Base-by-base conservation (phyloP, 2,797 vertebrate genomes). In the Aplochiton taeniatus region DNA sequence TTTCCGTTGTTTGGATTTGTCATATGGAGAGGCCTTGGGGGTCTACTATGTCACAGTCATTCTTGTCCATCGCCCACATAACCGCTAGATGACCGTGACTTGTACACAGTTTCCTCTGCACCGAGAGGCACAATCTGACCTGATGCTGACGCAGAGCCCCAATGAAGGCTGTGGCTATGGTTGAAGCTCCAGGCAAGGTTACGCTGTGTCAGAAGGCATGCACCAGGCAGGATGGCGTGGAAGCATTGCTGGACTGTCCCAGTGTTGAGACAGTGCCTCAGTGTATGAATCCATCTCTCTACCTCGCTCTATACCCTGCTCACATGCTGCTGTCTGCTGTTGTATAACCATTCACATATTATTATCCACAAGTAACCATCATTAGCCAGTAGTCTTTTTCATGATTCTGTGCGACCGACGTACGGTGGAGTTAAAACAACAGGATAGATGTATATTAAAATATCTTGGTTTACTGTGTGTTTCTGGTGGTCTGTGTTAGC, bases 311-410 rank as follows among this genome's bases (percentile, higher is more conserved):
- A 75, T 69, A 76, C 68, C 73, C 60, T 53, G 71, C 72, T 80
- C 61, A 70, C 54, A 71, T 71, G 66, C 73, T 66, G 65, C 66
- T 69, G 65, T 48, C 69, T 71, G 66, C 73, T 66, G 65, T 65
- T 69, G 65, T 48, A 70, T 80, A 68, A 69, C 8, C 77, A 81
- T 81, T 75, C 68, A 66, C 70, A 41, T 69, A 66, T 75, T 75
- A 82, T 73, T 78, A 80, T 79, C 65, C 69, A 31, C 2, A 31
- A 31, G 31, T 31, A 31, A 31, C 31, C 31, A 31, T 31, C 31
- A 3, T 31, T 31, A 31, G 31, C 31, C 31, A 31, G 31, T 31
- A 6, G 6, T 31, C 31, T 31, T 31, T 31, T 31, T 31, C 31
- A 31, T 31, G 2, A 31, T 31, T 31, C n/a, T n/a, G n/a, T n/a